Evolutionary conservation across 2,113 vertebrate genomes (phyloP).

Genomic region (Lycaon pictus): DNA sequence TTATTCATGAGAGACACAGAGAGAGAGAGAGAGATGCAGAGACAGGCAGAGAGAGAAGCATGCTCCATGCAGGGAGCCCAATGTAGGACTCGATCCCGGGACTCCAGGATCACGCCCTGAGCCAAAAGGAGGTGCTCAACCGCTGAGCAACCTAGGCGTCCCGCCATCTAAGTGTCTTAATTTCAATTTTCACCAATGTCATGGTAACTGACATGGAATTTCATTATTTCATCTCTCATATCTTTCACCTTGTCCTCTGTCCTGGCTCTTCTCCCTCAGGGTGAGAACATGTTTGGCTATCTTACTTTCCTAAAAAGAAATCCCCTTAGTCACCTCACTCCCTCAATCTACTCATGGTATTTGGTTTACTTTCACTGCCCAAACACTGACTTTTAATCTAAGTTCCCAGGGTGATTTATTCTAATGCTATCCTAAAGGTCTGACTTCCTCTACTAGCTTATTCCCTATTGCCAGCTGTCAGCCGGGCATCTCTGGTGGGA

Average conservation of each 20-base stretch:
- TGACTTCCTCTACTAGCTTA: background rate
- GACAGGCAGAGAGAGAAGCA: too few relatives aligned
- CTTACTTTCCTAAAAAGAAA: constrained; percentile 34
- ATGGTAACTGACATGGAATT: background rate
- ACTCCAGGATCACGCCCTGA: too few relatives aligned
- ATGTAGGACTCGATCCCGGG: too few relatives aligned
- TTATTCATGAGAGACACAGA: too few relatives aligned
- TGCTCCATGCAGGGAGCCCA: too few relatives aligned
- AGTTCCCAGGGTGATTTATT: background rate
- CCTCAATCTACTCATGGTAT: background rate
- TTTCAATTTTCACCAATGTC: background rate
- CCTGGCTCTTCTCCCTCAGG: background rate
- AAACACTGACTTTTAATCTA: background rate
- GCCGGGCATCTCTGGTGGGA: background rate
- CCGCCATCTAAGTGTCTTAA: background rate
- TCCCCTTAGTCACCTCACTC: background rate
- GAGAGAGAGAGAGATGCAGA: too few relatives aligned
- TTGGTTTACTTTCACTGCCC: background rate
- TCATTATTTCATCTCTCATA: background rate
- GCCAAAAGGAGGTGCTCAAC: too few relatives aligned
- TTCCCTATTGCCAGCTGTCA: background rate
- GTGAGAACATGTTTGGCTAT: background rate
- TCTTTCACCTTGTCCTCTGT: background rate
- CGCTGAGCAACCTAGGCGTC: too few relatives aligned
- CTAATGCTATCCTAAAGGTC: background rate